Percentiles rank a stretch among this genome's conserved stretches.
Evolutionary conservation across 1,140 invertebrate genomes (phyloP).

Genomic region (Capitella teleta): DNA sequence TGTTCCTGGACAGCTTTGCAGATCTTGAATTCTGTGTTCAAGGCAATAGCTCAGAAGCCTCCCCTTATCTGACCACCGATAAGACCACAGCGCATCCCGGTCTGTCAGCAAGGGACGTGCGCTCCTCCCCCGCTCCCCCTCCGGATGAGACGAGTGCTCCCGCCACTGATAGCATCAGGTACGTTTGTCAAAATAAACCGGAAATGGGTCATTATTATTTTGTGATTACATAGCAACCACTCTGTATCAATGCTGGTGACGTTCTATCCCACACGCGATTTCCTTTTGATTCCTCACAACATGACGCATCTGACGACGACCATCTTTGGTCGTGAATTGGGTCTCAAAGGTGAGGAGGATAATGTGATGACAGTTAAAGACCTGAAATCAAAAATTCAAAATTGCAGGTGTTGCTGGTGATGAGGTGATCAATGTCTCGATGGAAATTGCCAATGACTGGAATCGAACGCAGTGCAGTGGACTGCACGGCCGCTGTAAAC

Average conservation of each 20-base stretch:
- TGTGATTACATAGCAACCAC: constrained; percentile 30
- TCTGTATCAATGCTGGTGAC: constrained; percentile 27
- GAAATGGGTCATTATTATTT: no score
- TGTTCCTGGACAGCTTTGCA: constrained; percentile 29
- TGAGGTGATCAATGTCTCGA: constrained; percentile 23
- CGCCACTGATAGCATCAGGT: no score
- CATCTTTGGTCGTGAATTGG: constrained; percentile 22
- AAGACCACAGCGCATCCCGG: no score
- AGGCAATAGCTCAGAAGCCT: not conserved
- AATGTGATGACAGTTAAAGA: not conserved
- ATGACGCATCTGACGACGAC: constrained; percentile 21
- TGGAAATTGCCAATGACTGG: constrained; percentile 25
- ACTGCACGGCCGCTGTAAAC: constrained; percentile 13
- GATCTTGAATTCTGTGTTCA: constrained; percentile 31
- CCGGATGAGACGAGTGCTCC: no score
- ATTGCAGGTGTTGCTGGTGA: constrained; percentile 20
- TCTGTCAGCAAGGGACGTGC: no score
- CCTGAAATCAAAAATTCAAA: constrained; percentile 1
- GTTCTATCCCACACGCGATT: constrained; percentile 21
- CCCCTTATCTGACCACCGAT: not conserved
- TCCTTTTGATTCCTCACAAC: constrained; percentile 26
- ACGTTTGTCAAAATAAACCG: no score
- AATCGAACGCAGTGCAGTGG: constrained; percentile 19
- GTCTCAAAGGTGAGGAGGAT: constrained; percentile 21
- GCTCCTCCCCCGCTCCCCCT: no score